Percentiles rank a stretch among this genome's conserved stretches.
phyloP scores from a whole-genome alignment of 2,888 invertebrate genomes.

The Netelia melanura region DNA sequence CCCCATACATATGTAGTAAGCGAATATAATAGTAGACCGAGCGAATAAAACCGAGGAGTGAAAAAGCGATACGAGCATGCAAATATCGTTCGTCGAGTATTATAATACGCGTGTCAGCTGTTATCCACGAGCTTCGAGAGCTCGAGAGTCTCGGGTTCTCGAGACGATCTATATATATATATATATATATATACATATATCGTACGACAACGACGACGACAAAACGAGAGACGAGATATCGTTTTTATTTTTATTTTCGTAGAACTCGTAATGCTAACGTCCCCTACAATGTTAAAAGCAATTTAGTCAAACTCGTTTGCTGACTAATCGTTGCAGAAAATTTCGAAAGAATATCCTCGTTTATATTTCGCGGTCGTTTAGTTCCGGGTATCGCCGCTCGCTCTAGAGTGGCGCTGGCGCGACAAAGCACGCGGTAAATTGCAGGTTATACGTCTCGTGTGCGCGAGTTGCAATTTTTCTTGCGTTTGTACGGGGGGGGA shows the following conservation, averaged over 20 bases:
- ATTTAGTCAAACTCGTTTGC: slow-evolving; percentile 58
- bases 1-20: not conserved
- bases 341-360: slow-evolving; percentile 8
- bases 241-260: slow-evolving; percentile 22
- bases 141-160: slow-evolving; percentile 21
- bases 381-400: not conserved
- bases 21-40: not conserved
- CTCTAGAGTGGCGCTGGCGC: not conserved
- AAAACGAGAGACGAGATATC: slow-evolving; percentile 25
- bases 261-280: slow-evolving; percentile 55
- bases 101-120: slow-evolving; percentile 60
- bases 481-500: not conserved
- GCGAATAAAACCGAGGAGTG: not conserved
- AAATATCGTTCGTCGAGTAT: slow-evolving; percentile 46
- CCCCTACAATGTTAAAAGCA: slow-evolving; percentile 8
- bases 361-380: not conserved
- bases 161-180: slow-evolving; percentile 1
- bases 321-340: slow-evolving; percentile 61
- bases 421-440: not conserved
- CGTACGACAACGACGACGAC: not conserved
- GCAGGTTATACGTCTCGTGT: not conserved
- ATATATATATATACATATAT: slow-evolving; percentile 4
- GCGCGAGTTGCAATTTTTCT: not conserved
- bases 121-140: slow-evolving; percentile 31
- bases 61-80: slow-evolving; percentile 32